Base-by-base conservation (phyloP, 2,113 vertebrate species). In the Tiliqua scincoides region DNA sequence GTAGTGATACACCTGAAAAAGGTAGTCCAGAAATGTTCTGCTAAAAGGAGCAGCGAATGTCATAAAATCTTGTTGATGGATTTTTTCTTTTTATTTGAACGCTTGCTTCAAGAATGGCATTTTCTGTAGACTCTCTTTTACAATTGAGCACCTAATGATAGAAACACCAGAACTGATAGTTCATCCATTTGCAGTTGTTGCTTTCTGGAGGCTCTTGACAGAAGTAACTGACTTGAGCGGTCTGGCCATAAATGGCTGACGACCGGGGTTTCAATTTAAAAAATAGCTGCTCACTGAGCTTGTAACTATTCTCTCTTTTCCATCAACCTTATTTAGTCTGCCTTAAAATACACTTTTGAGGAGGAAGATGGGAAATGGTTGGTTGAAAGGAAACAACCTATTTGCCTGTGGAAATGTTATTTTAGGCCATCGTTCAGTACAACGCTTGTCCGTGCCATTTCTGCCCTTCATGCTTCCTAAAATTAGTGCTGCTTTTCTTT, bases 301-400 rank as follows among this genome's bases (percentile, higher is more conserved):
- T 88, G 30, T 74, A 88, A 80, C 82, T 65, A 67, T 48, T 67
- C 27, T 77, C 25, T 77, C 73, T 85, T 80, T 82, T 82, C 72
- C 79, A 37, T 76, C 78, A 82, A 72, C 71, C 21, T 35, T 85
- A 88, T 85, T 88, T 88, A 88, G 62, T 74, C 72, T 85, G 52
- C 70, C 76, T 85, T 81, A 85, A 88, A 88, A 88, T 85, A 85
- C 8, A 52, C 83, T 70, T 85, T 76, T 61, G 78, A 87, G 70
- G 72, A 88, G 83, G 71, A 77, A 68, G 83, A 61, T 75, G 52
- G 54, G 83, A 73, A 76, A 76, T 76, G 21, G 52, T 71, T 68
- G 83, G 87, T 76, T 67, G 71, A n/a, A 54, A 81, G 77, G 78
- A 88, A 88, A 62, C 62, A 61, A 81, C 57, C 78, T 52, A 73